These are phyloP conservation scores for Ormia ochracea DNA, from an alignment of 2,888 invertebrate genomes.

Conservation along the genomic window DNA sequence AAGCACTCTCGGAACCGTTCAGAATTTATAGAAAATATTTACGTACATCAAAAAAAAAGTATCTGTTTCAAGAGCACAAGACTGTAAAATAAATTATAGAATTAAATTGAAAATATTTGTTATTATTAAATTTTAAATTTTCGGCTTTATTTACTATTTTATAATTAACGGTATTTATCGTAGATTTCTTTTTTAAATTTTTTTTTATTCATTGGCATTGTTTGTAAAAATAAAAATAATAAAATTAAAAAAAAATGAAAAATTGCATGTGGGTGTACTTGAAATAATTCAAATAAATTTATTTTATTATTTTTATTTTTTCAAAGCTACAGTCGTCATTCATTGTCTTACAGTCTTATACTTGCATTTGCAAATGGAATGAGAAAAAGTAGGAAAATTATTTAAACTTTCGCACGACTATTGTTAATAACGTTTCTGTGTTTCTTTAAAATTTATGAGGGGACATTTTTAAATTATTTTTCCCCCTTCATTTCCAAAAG, in stretches of 20 bases:
- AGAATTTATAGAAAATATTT: too few species aligned
- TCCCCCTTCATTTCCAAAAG: slow-evolving; percentile 2
- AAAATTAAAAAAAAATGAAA: neutral
- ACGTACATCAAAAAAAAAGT: too few species aligned
- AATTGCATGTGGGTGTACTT: slow-evolving; percentile 58
- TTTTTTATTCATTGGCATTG: neutral
- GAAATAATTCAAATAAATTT: slow-evolving; percentile 49
- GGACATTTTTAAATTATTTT: slow-evolving; percentile 4
- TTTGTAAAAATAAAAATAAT: too few species aligned
- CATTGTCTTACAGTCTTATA: slow-evolving; percentile 34
- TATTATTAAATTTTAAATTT: neutral
- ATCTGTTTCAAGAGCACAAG: neutral
- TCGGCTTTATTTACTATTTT: slow-evolving; percentile 26
- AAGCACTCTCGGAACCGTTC: too few species aligned
- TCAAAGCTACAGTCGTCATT: neutral
- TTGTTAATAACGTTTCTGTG: slow-evolving; percentile 20
- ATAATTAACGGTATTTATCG: slow-evolving; percentile 25
- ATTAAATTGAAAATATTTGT: neutral
- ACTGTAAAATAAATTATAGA: neutral
- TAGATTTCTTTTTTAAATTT: slow-evolving; percentile 13
- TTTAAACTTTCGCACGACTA: slow-evolving; percentile 56
- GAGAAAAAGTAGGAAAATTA: slow-evolving; percentile 1
- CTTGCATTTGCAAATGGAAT: neutral
- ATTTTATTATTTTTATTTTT: slow-evolving; percentile 38
- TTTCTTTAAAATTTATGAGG: slow-evolving; percentile 34